A percentile compares a stretch with the other conserved stretches of the same genome.
These are phyloP conservation scores for Ommatoiulus sabulosus DNA, from an alignment of 2,888 invertebrate species.

Conservation along the genomic window DNA sequence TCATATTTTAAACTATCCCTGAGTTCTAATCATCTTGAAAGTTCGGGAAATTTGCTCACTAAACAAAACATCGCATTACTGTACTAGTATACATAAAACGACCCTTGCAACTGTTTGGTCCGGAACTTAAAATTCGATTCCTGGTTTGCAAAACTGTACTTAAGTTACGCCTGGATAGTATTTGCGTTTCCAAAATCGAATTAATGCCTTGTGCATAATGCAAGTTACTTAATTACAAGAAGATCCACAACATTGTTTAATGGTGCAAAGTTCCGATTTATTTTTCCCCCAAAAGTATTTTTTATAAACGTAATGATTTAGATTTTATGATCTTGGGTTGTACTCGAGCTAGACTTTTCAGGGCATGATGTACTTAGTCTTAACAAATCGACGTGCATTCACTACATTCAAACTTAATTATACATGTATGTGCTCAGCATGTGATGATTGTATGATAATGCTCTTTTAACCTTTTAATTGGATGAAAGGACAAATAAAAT, in stretches of 20 bases:
- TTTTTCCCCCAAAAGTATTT: neutral
- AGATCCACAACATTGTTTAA: neutral
- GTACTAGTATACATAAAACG: neutral
- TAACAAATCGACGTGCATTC: neutral
- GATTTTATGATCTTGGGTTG: neutral
- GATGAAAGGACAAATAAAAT: constrained; percentile 66
- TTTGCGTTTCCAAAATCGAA: neutral
- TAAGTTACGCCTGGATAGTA: neutral
- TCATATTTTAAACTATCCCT: neutral
- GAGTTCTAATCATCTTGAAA: neutral
- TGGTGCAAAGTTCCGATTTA: neutral
- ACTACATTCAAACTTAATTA: neutral
- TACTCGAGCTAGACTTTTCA: neutral
- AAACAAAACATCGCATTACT: neutral
- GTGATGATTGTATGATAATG: neutral
- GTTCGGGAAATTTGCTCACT: neutral
- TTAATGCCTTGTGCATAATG: neutral
- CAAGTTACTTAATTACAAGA: neutral
- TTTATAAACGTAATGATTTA: neutral
- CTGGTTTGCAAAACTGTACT: neutral
- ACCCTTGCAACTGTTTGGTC: neutral
- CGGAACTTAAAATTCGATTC: neutral
- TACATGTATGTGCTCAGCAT: neutral
- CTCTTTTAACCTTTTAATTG: constrained; percentile 71
- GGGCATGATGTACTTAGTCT: constrained; percentile 4